Evolutionary conservation across 2,888 invertebrate genomes (phyloP), one percentile per base, ranked within the genome.

Genomic region (Zygothrica quintamaculata): DNA sequence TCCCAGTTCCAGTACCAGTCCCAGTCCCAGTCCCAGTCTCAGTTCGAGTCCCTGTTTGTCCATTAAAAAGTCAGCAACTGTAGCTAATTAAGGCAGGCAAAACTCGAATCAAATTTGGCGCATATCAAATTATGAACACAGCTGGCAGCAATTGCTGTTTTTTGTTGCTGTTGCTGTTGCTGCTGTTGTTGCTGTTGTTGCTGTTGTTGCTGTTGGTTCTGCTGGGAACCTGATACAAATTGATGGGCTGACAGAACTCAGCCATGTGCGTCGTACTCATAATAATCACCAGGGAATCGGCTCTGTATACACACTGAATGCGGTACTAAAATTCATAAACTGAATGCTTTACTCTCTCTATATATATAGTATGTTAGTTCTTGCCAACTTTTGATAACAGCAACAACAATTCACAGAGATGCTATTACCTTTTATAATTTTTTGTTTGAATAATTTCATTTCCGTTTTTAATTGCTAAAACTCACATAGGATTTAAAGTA

Each of bases 21-120:
- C 25, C 39, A 12, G 39, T 11, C 11, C 36, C 44, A 33, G n/a
- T 26, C 29, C 7, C 22, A 39, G 60, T 43, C 22, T 12, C 52
- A 58, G 53, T 53, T 37, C 47, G 55, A 40, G 59, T 62, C 68
- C 57, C 81, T 46, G 61, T 56, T 65, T 84, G 70, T 75, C 82
- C 85, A 81, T 80, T 80, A 81, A 80, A 84, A 78, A 85, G 79
- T 81, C 85, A 84, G 82, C 50, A 82, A 85, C 85, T 82, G 80
- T 79, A 85, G 84, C 80, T 80, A 80, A 80, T 80, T 80, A 85
- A 82, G 65, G 64, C 70, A 58, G 73, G 75, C 65, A 64, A 70
- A 84, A 84, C 82, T 80, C 67, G 82, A 84, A 81, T 84, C 79
- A 80, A 80, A 84, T 80, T 80, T 78, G 64, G 79, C 82, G 77